Evolutionary conservation across 2,888 invertebrate species (phyloP).

Genomic region (Anaspis maculata): DNA sequence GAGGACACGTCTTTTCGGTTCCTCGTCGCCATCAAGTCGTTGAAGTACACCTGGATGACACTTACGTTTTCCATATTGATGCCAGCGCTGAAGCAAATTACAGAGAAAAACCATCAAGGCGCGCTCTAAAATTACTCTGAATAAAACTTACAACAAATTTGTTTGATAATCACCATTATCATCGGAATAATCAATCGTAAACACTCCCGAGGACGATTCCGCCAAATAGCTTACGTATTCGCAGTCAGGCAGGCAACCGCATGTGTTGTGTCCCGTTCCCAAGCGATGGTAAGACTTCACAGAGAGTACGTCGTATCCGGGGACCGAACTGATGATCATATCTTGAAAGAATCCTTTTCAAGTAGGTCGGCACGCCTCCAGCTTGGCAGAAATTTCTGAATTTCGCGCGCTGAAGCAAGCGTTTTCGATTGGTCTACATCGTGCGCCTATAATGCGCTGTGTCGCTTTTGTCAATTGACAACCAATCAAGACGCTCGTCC

Average conservation of each 20-base stretch:
- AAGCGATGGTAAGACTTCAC: constrained; percentile 7
- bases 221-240: constrained; percentile 53
- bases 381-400: no score
- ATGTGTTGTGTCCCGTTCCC: constrained; percentile 25
- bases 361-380: no score
- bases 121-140: no score
- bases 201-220: constrained; percentile 49
- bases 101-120: no score
- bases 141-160: constrained; percentile 21
- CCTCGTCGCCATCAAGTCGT: constrained; percentile 57
- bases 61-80: constrained; percentile 47
- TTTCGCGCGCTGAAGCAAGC: no score
- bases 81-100: constrained; percentile 29
- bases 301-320: constrained; percentile 30
- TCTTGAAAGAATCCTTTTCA: no score
- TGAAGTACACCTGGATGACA: constrained; percentile 56
- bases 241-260: constrained; percentile 56
- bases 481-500: no score
- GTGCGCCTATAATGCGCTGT: no score
- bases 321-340: no score
- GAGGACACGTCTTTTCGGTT: constrained; percentile 58
- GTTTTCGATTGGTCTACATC: no score
- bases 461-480: no score
- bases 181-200: constrained; percentile 17
- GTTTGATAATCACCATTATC: no score